Conservation (phyloP, 2,113 vertebrate species). For the Camelus bactrianus region DNA sequence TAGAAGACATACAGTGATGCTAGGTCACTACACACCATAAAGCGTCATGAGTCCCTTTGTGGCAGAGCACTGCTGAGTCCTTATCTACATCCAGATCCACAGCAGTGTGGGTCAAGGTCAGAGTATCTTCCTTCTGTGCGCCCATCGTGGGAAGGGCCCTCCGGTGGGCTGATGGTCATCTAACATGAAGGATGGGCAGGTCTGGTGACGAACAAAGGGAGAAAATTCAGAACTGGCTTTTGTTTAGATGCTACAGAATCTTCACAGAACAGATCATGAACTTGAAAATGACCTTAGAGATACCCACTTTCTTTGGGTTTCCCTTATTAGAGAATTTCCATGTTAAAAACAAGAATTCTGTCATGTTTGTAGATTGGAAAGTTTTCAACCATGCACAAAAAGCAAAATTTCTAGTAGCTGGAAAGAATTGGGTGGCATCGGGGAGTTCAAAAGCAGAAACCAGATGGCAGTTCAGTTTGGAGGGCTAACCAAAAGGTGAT, state of each 20-base stretch:
- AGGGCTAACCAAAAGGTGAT: not conserved
- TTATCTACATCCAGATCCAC: not conserved
- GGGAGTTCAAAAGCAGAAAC: constrained; percentile 20
- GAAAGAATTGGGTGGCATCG: not conserved
- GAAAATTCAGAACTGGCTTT: not conserved
- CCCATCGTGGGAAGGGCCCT: not conserved
- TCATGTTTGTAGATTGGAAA: not conserved
- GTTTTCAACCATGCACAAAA: not conserved
- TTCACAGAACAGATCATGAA: not conserved
- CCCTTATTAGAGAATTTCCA: not conserved
- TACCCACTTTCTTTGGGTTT: not conserved
- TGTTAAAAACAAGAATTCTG: not conserved
- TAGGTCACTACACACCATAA: not conserved
- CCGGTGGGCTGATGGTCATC: not conserved
- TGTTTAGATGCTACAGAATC: not conserved
- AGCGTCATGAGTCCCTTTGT: not conserved
- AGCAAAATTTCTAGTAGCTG: not conserved
- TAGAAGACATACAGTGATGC: not conserved
- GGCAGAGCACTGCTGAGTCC: not conserved
- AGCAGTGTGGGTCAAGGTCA: not conserved
- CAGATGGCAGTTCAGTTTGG: constrained; percentile 13
- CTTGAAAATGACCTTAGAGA: not conserved
- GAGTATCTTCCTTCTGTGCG: not conserved
- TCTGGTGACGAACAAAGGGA: not conserved
- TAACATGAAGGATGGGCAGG: not conserved